Evolutionary conservation across 2,113 vertebrate species (phyloP), one percentile per base, ranked within the genome.

Genomic region (Chlorodrepanis virens): DNA sequence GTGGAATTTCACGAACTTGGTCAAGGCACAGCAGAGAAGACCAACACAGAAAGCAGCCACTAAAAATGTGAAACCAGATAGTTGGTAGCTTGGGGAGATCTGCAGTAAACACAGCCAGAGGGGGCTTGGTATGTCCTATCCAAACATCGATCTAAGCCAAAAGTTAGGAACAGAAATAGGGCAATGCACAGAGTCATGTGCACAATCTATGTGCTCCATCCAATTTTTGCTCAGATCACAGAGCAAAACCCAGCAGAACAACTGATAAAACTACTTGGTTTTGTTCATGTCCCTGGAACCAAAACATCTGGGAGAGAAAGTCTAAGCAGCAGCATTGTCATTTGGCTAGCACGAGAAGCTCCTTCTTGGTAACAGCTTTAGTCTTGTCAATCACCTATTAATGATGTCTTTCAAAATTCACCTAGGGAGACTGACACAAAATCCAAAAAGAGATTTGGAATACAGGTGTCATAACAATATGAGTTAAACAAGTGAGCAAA

Each of bases 401-500:
- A 95, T 59, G 68, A 87, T 86, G 68, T 87, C 92, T 96, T 94
- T 94, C 83, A 83, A 86, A 94, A 90, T 90, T 91, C 87, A 78
- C 53, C 93, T 83, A 56, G 92, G 90, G 96, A 96, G 84, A 96
- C 82, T 42, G 87, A 83, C 29, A 87, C 14, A 80, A 94, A 95
- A 94, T 49, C 68, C 78, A 94, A 82, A 95, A 96, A 90, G 88
- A 95, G 54, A 86, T 89, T 68, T 86, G 71, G 94, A 96, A 92
- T 96, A 90, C 90, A 95, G 71, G 92, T 96, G 94, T 96, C 96
- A 96, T 65, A 97, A 96, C 86, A 94, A 39, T 65, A 22, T 52
- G 71, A 94, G 54, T 88, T 90, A 96, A 93, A 92, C 92, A 82
- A 29, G 24, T 0, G 53, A 96, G 91, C 23, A 75, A 97, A 93